Evolutionary conservation across 2,888 invertebrate genomes (phyloP).

Genomic region (Tetragnatha montana): DNA sequence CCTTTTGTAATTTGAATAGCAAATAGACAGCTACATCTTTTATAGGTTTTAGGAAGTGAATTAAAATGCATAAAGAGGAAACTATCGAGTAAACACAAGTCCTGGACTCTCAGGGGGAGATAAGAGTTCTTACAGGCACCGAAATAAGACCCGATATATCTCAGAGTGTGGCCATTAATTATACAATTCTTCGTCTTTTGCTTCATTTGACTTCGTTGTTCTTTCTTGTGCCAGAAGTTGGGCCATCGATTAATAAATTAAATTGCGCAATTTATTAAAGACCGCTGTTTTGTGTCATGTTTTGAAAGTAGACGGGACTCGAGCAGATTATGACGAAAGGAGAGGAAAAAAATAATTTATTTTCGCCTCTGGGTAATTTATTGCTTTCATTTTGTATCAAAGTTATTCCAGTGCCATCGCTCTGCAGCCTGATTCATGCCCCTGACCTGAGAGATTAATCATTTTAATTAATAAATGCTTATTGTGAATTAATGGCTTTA

Average conservation of each 20-base stretch:
- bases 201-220: constrained; percentile 41
- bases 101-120: not conserved
- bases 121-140: not conserved
- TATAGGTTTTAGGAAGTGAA: not conserved
- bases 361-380: constrained; percentile 53
- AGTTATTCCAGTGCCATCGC: constrained; percentile 50
- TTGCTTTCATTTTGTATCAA: constrained; percentile 51
- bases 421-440: constrained; percentile 15
- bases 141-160: constrained; percentile 23
- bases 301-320: constrained; percentile 43
- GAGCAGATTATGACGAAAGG: constrained; percentile 2
- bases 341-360: constrained; percentile 37
- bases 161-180: constrained; percentile 23
- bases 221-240: constrained; percentile 31
- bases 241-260: constrained; percentile 62
- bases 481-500: constrained; percentile 43
- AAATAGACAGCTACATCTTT: not conserved
- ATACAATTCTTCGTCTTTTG: constrained; percentile 41
- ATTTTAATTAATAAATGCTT: constrained; percentile 59
- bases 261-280: constrained; percentile 56
- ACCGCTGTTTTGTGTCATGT: constrained; percentile 42
- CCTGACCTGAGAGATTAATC: constrained; percentile 33
- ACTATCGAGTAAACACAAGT: not conserved
- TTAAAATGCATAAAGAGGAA: not conserved
- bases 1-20: not conserved